Base-by-base conservation (phyloP, 30 jellyfish, hydroid and myxozoan genomes). In the Chrysaora quinquecirrha region DNA sequence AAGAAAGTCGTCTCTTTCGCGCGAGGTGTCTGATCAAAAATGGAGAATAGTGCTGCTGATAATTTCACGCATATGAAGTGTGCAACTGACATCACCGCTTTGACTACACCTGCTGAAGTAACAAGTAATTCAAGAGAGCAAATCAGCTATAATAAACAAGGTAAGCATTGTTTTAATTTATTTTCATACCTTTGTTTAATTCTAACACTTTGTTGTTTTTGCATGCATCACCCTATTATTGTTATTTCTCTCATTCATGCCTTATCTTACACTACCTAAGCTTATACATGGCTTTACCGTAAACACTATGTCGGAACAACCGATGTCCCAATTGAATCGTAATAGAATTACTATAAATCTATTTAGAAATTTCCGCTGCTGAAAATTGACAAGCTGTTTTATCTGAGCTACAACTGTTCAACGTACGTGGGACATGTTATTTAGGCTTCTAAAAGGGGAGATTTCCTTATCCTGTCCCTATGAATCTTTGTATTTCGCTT, bases 61-160 rank as follows among this genome's bases (percentile, higher is more conserved):
- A 52, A 20, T 19, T 52, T 52, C 68, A 20, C 68, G 19, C 68
- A 20, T 52, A 12, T 52, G 27, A 52, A 52, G 68, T 52, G 68
- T 52, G 68, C 29, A 20, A 7, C 25, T 9, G 68, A 52, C 29
- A 52, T 52, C 6, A 52, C 29, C 2, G 2, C 68, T 16, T 7
- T 52, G 25, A 20, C 29, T 7, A 25, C 68, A 52, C 25, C 68
- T 52, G 68, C 29, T 20, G 29, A 9, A 16, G 68, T 19, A 10
- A 20, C 68, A 19, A n/a, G n/a, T n/a, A n/a, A n/a, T n/a, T n/a
- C n/a, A n/a, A 52, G 68, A 20, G 68, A 52, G 68, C 68, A 52
- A 20, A 7, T 52, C 68, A 52, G 19, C 68, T 52, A 10, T 25
- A 43, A 43, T 9, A 16, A 52, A 20, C 29, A 52, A 52, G 68